Conservation (phyloP, 2,113 vertebrate species). For the Sclerurus mexicanus region DNA sequence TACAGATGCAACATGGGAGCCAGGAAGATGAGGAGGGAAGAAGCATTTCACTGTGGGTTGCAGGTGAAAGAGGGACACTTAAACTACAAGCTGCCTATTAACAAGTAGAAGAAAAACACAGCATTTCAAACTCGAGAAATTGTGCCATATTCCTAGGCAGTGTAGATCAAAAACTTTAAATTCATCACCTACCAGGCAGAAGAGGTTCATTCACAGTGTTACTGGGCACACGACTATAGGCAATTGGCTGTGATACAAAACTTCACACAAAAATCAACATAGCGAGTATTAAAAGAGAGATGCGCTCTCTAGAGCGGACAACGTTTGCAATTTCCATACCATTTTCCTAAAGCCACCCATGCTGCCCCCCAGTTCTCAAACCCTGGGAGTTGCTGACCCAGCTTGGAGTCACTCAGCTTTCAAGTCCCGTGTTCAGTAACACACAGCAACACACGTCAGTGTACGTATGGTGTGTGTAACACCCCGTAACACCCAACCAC, state of each 20-base stretch:
- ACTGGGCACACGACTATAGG: too few relatives aligned
- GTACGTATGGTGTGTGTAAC: rapidly evolving
- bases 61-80: not conserved
- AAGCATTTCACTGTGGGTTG: not conserved
- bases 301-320: not conserved
- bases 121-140: not conserved
- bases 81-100: not conserved
- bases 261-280: not conserved
- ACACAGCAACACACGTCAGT: rapidly evolving
- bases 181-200: not conserved
- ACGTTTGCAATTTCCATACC: too few relatives aligned
- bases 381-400: not conserved
- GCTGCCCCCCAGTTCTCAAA: not conserved
- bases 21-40: not conserved
- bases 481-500: not conserved
- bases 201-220: not conserved
- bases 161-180: not conserved
- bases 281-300: not conserved
- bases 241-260: not conserved
- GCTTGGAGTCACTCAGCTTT: not conserved
- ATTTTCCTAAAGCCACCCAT: not conserved
- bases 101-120: not conserved
- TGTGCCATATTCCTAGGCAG: not conserved
- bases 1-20: not conserved
- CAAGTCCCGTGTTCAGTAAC: rapidly evolving